Evolutionary conservation across 35 echinoderm and acorn worm genomes (phyloP), one percentile per base, ranked within the genome.

Genomic region (Ptychodera flava): DNA sequence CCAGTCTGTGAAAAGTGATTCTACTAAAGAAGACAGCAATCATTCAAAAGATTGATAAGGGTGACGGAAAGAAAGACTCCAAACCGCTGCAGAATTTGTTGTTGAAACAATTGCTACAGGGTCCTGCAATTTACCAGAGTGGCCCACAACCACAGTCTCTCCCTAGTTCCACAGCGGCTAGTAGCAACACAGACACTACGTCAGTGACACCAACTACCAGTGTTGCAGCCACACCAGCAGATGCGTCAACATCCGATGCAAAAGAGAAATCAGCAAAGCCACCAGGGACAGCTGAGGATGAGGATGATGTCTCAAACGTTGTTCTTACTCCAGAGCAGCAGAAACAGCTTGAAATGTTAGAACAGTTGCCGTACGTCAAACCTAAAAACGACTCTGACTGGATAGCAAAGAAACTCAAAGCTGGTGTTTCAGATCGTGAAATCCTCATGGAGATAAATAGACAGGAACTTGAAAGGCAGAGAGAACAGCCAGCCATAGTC

Each of bases 271-370:
- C 22, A 12, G 45, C 6, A 64, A 64, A 64, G 22, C 84, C 35
- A 80, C 6, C 0, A 31, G 82, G 53, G 76, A 82, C 32, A 16
- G 15, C 36, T 31, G 79, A 75, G 15, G 36, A 30, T 22, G 37
- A 84, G 27, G 96, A 99, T 53, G 96, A 99, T 29, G 92, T 94
- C 34, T 90, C 80, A 31, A 35, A 87, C 32, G 86, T 92, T 1
- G 92, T 92, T 31, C 86, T 99, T 1, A 99, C 96, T 33, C 89
- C 96, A 34, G 90, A 94, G 31, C 96, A 99, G 31, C 96, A 94
- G 83, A 99, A 94, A 45, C 96, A 99, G 82, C 81, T 94, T 0
- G 96, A 99, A 84, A 94, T 94, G 88, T 80, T 99, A 16, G 96
- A 99, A 35, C 91, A 99, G 45, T 82, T 99, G 22, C 96, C 96